A percentile compares a stretch with the other conserved stretches of the same genome.
Conservation (phyloP, 2,797 vertebrate genomes). For the Dromococcyx pavoninus region DNA sequence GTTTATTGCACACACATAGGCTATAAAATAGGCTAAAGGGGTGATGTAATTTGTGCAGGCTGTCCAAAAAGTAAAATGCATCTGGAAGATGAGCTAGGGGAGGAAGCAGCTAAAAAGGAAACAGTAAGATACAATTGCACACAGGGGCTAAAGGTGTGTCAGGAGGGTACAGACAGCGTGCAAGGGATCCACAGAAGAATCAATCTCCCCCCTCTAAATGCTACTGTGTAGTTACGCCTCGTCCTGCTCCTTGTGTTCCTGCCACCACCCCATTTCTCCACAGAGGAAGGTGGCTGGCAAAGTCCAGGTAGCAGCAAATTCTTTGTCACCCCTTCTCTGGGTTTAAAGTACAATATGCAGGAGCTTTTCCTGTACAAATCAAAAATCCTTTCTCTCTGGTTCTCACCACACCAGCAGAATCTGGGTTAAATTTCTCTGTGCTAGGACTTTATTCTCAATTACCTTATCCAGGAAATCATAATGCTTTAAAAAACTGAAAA, state of each 20-base stretch:
- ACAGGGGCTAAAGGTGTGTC: background rate
- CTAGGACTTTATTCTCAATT: background rate
- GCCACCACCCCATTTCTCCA: background rate
- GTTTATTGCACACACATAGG: background rate
- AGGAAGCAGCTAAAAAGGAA: background rate
- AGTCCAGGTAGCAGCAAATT: background rate
- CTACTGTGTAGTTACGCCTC: background rate
- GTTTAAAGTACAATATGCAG: background rate
- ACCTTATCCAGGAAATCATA: background rate
- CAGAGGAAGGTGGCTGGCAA: background rate
- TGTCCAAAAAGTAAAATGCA: background rate
- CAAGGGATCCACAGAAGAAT: background rate
- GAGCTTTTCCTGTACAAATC: background rate
- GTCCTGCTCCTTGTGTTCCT: background rate
- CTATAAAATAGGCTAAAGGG: background rate
- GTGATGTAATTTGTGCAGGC: background rate
- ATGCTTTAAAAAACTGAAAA: background rate
- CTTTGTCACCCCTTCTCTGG: background rate
- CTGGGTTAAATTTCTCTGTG: background rate
- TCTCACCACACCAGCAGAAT: background rate
- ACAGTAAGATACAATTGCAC: background rate
- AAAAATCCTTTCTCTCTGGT: background rate
- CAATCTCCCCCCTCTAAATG: background rate
- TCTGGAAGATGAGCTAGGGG: background rate
- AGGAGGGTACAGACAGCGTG: background rate